phyloP scores from a whole-genome alignment of 2,797 vertebrate genomes.

The Micropoecilia bifurca region DNA sequence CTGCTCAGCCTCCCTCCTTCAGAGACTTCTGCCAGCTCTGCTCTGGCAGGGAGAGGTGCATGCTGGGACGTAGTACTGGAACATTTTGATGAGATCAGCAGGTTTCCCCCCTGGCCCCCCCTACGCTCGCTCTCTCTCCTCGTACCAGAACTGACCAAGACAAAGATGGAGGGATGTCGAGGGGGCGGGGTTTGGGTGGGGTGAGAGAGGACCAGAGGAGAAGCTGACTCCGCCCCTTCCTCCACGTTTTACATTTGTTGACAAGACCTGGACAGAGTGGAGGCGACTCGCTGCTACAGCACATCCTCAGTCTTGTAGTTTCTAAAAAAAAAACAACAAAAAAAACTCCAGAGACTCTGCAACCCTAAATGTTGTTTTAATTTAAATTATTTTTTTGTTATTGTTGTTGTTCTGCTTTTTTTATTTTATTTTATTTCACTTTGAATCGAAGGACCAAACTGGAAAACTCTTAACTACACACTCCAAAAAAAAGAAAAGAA shows the following conservation, averaged over 20 bases:
- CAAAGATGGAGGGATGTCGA: constrained; percentile 16
- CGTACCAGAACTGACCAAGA: constrained; percentile 48
- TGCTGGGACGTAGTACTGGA: constrained; percentile 66
- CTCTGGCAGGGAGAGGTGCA: constrained; percentile 65
- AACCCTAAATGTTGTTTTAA: constrained; percentile 29
- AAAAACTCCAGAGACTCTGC: constrained; percentile 53
- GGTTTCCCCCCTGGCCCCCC: not conserved
- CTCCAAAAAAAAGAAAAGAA: constrained; percentile 20
- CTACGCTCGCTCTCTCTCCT: not conserved
- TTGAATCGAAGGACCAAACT: constrained; percentile 53
- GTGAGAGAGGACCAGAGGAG: constrained; percentile 22
- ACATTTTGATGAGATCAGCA: constrained; percentile 32
- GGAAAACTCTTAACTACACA: constrained; percentile 27
- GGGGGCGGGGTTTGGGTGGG: not conserved
- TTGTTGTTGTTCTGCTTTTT: constrained; percentile 1
- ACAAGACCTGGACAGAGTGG: constrained; percentile 51
- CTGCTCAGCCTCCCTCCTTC: constrained; percentile 63
- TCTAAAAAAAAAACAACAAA: constrained; percentile 15
- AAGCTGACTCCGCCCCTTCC: constrained; percentile 26
- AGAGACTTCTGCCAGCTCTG: constrained; percentile 63
- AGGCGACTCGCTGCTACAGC: constrained; percentile 75
- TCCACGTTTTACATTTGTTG: constrained; percentile 59
- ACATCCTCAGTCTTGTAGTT: constrained; percentile 63
- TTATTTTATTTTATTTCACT: constrained; percentile 25
- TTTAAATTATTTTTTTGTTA: constrained; percentile 69